Evolutionary conservation across 2,888 invertebrate genomes (phyloP).

Genomic region (Heteromurus nitidus): DNA sequence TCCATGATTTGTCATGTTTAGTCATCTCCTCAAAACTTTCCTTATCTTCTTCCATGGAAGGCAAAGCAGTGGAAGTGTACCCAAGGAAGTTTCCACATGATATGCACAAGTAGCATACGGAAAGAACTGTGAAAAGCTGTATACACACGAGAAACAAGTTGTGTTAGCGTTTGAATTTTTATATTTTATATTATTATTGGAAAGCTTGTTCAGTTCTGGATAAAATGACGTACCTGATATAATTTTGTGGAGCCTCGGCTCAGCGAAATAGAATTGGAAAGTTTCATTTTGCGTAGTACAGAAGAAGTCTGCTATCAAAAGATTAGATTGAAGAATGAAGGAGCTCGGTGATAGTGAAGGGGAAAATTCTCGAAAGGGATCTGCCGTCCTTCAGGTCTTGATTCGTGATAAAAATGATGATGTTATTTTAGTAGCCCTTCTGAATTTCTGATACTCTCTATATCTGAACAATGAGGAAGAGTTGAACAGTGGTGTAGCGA

Average conservation of each 20-base stretch:
- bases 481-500: not conserved
- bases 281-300: conserved; percentile 37
- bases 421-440: too few species aligned
- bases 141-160: not conserved
- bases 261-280: conserved; percentile 30
- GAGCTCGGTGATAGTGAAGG: conserved; percentile 6
- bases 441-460: too few species aligned
- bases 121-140: conserved; percentile 65
- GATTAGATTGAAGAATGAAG: not conserved
- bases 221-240: conserved; percentile 51
- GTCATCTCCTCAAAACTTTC: conserved; percentile 52
- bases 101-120: conserved; percentile 66
- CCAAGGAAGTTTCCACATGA: conserved; percentile 70
- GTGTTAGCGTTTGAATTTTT: not conserved
- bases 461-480: not conserved
- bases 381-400: not conserved
- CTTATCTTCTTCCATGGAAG: conserved; percentile 66
- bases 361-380: conserved; percentile 6
- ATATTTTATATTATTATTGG: too few species aligned
- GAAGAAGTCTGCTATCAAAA: not conserved
- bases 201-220: too few species aligned
- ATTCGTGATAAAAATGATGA: too few species aligned
- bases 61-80: conserved; percentile 69
- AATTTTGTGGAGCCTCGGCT: conserved; percentile 40
- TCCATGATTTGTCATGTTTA: conserved; percentile 70